These are phyloP conservation scores for Struthio camelus DNA, from an alignment of 2,113 vertebrate genomes.

Conservation along the genomic window DNA sequence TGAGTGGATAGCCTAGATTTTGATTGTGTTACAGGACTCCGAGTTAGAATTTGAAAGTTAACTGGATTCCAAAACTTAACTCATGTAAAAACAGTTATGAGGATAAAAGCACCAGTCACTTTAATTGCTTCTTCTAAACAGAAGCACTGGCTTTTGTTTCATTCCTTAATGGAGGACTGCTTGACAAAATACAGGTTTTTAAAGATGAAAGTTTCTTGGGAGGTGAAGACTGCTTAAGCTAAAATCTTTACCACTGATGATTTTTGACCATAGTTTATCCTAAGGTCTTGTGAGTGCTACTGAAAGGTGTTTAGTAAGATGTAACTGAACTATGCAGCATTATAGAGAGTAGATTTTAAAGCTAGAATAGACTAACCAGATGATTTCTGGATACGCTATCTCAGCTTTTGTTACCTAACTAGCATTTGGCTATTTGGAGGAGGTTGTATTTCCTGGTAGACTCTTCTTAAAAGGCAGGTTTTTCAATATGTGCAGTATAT, in stretches of 20 bases:
- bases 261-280: not conserved
- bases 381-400: not conserved
- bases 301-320: not conserved
- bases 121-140: not conserved
- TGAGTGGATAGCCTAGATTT: not conserved
- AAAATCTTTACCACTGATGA: not conserved
- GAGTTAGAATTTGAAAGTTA: not conserved
- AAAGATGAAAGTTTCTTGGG: not conserved
- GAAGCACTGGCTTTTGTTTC: not conserved
- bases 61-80: not conserved
- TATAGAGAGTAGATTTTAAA: not conserved
- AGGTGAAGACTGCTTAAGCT: not conserved
- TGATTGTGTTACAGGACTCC: not conserved
- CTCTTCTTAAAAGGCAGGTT: no score
- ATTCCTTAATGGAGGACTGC: not conserved
- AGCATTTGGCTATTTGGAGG: not conserved
- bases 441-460: no score
- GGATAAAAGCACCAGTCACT: not conserved
- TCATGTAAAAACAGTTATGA: not conserved
- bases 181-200: not conserved
- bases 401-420: not conserved
- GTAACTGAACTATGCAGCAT: not conserved
- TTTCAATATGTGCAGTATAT: not conserved
- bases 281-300: not conserved
- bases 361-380: not conserved